Evolutionary conservation across 2,888 invertebrate genomes (phyloP), one percentile per base, ranked within the genome.

Genomic region (Nomada goodeniana): DNA sequence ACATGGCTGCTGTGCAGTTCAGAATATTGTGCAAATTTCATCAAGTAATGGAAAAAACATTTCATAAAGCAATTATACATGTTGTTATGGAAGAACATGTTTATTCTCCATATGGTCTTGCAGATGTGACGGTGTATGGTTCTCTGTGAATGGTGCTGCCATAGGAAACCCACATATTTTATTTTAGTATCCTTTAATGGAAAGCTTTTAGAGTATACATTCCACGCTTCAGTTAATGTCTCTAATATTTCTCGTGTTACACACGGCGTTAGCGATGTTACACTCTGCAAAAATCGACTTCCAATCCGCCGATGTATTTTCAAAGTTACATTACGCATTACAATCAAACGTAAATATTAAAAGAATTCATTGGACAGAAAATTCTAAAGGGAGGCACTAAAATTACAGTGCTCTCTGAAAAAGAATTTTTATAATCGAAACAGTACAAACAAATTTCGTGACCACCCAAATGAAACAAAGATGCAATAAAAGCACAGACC

Each of bases 161-260:
- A 36, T 23, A 15, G 53, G 26, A 42, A 72, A 72, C 47, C 44
- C 53, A 42, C 72, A 63, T 72, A 53, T 53, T 63, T 72, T 53
- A 63, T 64, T 61, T 71, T 47, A 52, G 61, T 36, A 44, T 53
- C n/a, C 71, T 61, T 61, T 76, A 76, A 76, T 71, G 71, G 71
- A 76, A 71, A 60, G 61, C 76, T 76, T 71, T 76, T 55, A 71
- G 20, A 42, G 53, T 76, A 55, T 75, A 71, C 61, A 61, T 63
- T 71, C 26, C 71, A 47, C 18, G 29, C 53, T 76, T 76, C 61
- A 71, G 61, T 76, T 76, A 63, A 72, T 44, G 23, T 42, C 42
- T 63, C 26, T 61, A 53, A 63, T 71, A 63, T 71, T 53, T 63
- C 72, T 63, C 53, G 42, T 7, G 44, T 63, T 63, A 26, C 26